Conservation (phyloP, 2,113 vertebrate species). For the Caloenas nicobarica region DNA sequence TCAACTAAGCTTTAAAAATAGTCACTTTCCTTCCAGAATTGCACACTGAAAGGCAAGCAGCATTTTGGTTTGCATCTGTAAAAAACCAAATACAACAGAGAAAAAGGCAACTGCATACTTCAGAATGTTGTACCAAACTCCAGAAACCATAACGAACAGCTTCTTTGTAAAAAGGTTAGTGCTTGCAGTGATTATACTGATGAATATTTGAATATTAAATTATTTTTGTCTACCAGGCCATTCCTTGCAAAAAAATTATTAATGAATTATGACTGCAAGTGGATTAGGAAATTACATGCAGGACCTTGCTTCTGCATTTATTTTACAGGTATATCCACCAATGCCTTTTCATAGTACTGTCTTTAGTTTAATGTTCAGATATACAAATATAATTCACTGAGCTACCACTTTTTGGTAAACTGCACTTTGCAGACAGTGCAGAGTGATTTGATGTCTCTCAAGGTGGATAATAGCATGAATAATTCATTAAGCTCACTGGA, state of each 20-base stretch:
- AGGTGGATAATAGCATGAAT: slow-evolving; percentile 66
- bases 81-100: not conserved
- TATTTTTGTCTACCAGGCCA: not conserved
- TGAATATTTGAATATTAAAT: slow-evolving; percentile 24
- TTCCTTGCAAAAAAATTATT: slow-evolving; percentile 24
- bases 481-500: slow-evolving; percentile 62
- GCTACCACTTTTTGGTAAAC: slow-evolving; percentile 40
- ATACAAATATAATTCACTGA: slow-evolving; percentile 37
- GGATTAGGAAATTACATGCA: not conserved
- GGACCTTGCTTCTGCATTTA: not conserved
- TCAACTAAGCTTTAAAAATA: not conserved
- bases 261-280: slow-evolving; percentile 13
- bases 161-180: not conserved
- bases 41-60: not conserved
- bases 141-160: not conserved
- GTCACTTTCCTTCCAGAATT: not conserved
- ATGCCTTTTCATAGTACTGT: not conserved
- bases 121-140: not conserved
- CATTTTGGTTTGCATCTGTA: not conserved
- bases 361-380: not conserved
- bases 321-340: not conserved
- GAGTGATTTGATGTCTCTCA: slow-evolving; percentile 54
- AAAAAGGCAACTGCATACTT: not conserved
- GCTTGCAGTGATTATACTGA: not conserved
- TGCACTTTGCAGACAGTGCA: slow-evolving; percentile 33